Evolutionary conservation across 1,140 invertebrate species (phyloP).

Genomic region (Plectrocnemia conspersa): DNA sequence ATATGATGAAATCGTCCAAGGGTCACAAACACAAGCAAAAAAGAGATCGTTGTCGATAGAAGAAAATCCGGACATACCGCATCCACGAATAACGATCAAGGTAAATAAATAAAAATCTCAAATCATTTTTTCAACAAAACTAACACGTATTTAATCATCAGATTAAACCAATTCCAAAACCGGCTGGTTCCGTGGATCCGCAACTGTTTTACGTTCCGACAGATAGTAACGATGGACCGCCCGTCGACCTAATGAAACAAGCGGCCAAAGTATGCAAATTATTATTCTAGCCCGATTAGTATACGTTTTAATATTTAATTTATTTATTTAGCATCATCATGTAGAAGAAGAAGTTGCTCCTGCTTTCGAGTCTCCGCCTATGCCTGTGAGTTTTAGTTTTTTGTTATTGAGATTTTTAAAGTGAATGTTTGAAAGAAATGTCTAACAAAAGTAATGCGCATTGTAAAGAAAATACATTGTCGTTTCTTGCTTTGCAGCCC

Average conservation of each 20-base stretch:
- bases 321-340: conserved; percentile 11
- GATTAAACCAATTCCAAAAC: conserved; percentile 77
- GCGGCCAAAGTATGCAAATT: conserved; percentile 26
- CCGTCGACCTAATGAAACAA: conserved; percentile 48
- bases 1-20: conserved; percentile 55
- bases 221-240: conserved; percentile 61
- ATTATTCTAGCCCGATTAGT: no score
- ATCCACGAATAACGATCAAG: conserved; percentile 72
- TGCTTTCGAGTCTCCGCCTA: conserved; percentile 18
- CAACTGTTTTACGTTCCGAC: conserved; percentile 69
- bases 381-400: conserved; percentile 12
- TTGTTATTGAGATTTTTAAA: no score
- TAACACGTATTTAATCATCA: conserved; percentile 42
- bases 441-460: no score
- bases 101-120: conserved; percentile 45
- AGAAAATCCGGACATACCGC: conserved; percentile 57
- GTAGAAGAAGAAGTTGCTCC: conserved; percentile 21
- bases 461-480: background rate
- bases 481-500: conserved; percentile 11
- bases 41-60: conserved; percentile 68
- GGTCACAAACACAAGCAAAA: conserved; percentile 67
- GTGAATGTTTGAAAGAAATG: no score
- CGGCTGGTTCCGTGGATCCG: conserved; percentile 63
- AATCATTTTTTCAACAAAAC: conserved; percentile 5
- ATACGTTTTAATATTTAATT: background rate